Conservation (phyloP, 1,140 invertebrate species). For the Dendrolimus kikuchii region DNA sequence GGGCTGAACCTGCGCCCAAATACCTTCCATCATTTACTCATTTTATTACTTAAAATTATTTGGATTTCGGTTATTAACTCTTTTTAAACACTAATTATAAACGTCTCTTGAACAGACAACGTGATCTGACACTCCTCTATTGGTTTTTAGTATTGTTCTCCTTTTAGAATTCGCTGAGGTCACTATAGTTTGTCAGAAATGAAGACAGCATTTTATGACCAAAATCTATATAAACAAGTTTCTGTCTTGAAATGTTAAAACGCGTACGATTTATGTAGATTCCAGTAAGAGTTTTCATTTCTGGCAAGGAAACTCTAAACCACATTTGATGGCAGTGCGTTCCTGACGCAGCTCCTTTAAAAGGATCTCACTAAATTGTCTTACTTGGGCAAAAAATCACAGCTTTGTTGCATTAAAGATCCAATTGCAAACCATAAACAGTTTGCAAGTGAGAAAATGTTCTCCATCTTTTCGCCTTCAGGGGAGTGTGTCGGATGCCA, state of each 20-base stretch:
- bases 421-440: slow-evolving; percentile 97
- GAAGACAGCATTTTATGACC: slow-evolving; percentile 5
- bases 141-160: slow-evolving; percentile 16
- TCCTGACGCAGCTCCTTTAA: neutral
- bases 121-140: slow-evolving; percentile 4
- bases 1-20: slow-evolving; percentile 84
- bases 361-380: slow-evolving; percentile 36
- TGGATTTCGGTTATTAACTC: neutral
- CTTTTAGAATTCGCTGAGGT: slow-evolving; percentile 62
- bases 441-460: slow-evolving; percentile 93
- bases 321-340: neutral
- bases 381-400: slow-evolving; percentile 93
- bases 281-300: slow-evolving; percentile 5
- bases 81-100: neutral
- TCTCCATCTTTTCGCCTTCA: slow-evolving; percentile 88
- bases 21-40: slow-evolving; percentile 35
- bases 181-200: slow-evolving; percentile 28
- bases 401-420: slow-evolving; percentile 94
- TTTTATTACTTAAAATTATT: slow-evolving; percentile 8
- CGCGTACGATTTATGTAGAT: too few relatives aligned
- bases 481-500: slow-evolving; percentile 92
- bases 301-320: neutral
- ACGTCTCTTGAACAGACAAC: neutral
- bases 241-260: too few relatives aligned
- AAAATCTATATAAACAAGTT: too few relatives aligned